phyloP scores from a whole-genome alignment of 1,140 invertebrate species.

The Bombus terrestris region DNA sequence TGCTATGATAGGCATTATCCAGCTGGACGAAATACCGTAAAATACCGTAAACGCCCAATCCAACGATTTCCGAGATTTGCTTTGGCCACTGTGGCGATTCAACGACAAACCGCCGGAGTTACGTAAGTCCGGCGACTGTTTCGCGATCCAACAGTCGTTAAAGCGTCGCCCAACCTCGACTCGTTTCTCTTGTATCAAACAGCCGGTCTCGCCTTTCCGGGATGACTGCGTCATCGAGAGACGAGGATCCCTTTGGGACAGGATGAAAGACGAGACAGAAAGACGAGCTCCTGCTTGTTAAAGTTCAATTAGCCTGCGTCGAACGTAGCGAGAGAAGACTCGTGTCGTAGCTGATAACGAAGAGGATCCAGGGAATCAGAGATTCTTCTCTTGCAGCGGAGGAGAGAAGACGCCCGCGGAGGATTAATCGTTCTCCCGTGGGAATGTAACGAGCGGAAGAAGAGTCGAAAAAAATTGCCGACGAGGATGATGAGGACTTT shows the following conservation, averaged over 20 bases:
- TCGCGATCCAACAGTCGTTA: neutral
- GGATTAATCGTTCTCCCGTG: neutral
- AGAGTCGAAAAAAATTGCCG: constrained; percentile 59
- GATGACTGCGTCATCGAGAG: neutral
- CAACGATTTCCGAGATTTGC: neutral
- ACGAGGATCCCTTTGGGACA: neutral
- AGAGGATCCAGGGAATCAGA: neutral
- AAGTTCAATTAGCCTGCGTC: constrained; percentile 55
- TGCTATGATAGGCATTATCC: no score
- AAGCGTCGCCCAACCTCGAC: neutral
- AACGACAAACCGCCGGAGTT: neutral
- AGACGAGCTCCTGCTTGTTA: constrained; percentile 21
- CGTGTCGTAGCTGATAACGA: constrained; percentile 44
- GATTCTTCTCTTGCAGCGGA: neutral
- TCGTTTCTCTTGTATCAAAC: neutral
- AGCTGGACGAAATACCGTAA: no score
- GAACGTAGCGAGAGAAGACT: constrained; percentile 7
- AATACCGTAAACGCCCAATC: no score
- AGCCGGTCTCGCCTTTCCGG: no score
- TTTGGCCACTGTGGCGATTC: neutral
- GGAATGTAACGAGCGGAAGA: constrained; percentile 38
- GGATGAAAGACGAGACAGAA: constrained; percentile 9
- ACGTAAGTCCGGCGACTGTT: neutral
- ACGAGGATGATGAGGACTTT: constrained; percentile 62
- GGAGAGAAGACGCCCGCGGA: neutral